Conservation (phyloP, 2,113 vertebrate genomes). For the Istiophorus platypterus region DNA sequence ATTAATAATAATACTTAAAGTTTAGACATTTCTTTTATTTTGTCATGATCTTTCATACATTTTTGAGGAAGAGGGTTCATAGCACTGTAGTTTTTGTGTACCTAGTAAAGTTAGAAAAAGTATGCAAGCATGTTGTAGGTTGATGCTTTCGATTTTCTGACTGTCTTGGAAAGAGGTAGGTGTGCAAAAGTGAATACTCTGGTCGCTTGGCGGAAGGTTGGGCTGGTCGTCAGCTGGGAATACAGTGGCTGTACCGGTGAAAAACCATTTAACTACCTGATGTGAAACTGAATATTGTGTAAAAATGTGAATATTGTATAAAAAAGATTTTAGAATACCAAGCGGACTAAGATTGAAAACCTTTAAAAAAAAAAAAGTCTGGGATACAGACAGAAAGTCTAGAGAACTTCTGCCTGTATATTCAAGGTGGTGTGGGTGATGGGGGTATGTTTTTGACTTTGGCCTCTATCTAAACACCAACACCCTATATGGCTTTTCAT, state of each 20-base stretch:
- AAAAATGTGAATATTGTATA: not conserved
- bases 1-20: not conserved
- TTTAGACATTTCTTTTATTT: not conserved
- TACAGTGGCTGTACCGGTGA: not conserved
- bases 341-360: not conserved
- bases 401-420: conserved; percentile 9
- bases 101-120: not conserved
- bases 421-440: conserved; percentile 21
- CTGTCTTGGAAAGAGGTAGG: not conserved
- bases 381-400: not conserved
- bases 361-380: not conserved
- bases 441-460: conserved; percentile 63
- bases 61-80: not conserved
- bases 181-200: conserved; percentile 1
- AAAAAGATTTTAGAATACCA: not conserved
- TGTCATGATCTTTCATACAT: not conserved
- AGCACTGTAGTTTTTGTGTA: not conserved
- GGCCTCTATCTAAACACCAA: conserved; percentile 54
- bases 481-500: conserved; percentile 45
- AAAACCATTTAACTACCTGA: not conserved
- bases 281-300: not conserved
- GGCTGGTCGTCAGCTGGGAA: not conserved
- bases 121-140: not conserved
- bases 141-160: not conserved
- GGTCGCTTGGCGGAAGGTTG: not conserved